phyloP scores from a whole-genome alignment of 1,140 invertebrate species.

The Nomia melanderi region DNA sequence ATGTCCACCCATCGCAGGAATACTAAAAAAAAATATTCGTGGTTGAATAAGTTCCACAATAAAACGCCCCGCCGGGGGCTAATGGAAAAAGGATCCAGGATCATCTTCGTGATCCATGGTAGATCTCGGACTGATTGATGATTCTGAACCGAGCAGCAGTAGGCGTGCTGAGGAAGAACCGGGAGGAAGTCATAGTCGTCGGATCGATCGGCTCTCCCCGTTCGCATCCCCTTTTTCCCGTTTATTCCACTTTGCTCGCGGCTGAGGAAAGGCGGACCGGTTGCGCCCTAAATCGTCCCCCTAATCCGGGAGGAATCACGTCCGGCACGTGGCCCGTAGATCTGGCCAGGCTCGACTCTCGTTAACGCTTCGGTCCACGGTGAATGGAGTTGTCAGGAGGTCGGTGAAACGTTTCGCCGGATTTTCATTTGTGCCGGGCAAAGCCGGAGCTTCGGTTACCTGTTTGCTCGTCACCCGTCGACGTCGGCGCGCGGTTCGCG shows the following conservation, averaged over 20 bases:
- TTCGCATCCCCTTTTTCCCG: neutral
- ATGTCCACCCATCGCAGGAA: too few species aligned
- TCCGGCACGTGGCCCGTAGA: slow-evolving; percentile 42
- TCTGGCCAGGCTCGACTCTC: too few species aligned
- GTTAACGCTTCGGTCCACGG: slow-evolving; percentile 25
- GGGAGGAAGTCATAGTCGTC: slow-evolving; percentile 4
- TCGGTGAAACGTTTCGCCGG: slow-evolving; percentile 25
- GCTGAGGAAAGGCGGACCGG: neutral
- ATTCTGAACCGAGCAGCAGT: slow-evolving; percentile 2
- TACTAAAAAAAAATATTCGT: too few species aligned
- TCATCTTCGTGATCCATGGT: slow-evolving; percentile 43
- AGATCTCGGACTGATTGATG: slow-evolving; percentile 37
- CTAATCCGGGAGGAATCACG: slow-evolving; percentile 50
- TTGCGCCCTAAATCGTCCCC: slow-evolving; percentile 22
- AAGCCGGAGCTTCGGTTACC: slow-evolving; percentile 25
- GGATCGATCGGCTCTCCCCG: slow-evolving; percentile 42
- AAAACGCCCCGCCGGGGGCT: neutral
- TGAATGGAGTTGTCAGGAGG: neutral
- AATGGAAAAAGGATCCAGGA: slow-evolving; percentile 54
- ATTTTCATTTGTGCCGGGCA: slow-evolving; percentile 25
- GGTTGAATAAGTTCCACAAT: too few species aligned
- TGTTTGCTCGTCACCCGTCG: slow-evolving; percentile 48
- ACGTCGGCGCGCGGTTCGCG: slow-evolving; percentile 11
- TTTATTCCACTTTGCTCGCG: neutral
- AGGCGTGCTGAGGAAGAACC: neutral